Base-by-base conservation (phyloP, 1,140 invertebrate species). In the Lordiphosa stackelbergi region DNA sequence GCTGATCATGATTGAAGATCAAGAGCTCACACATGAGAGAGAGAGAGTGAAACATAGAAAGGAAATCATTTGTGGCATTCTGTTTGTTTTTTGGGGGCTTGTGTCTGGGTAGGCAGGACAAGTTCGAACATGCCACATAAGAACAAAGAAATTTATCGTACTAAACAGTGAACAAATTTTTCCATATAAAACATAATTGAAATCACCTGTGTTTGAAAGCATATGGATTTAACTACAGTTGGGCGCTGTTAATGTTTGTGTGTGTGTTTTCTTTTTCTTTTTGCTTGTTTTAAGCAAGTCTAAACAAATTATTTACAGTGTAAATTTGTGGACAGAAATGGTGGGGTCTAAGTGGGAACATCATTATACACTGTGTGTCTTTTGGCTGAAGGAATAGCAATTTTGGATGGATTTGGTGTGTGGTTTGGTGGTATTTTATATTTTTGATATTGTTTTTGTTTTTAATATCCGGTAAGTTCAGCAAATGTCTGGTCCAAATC, bases 401-500 rank as follows among this genome's bases (percentile, higher is more conserved):
- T 24, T 43, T 36, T 60, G 40, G n/a, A 2, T 56, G 3, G 36
- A 49, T 41, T 40, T 48, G 38, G 22, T 34, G 45, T 58, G 35
- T 34, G 46, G 47, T 41, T 43, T 56, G 41, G 68, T 48, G 61
- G 45, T 19, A 19, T 52, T 57, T 62, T 47, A 12, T 69, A 59
- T 63, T 47, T 36, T 5, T 64, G 28, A 24, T 62, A 64, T 61
- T 59, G 52, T 63, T 53, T 64, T 63, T 45, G 46, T 24, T 85
- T 91, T 93, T 94, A 94, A 91, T 94, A 94, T 92, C 92, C 93
- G 88, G 92, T 93, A 90, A 94, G 91, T 91, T 95, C 94, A 88
- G 94, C 93, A 90, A 98, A 96, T 87, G 97, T 98, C 89, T 95
- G 94, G 90, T 99, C 97, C 93, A 99, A 95, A 91, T 99, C 98